Conservation (phyloP, 2,113 vertebrate genomes). For the Cygnus buccinator region DNA sequence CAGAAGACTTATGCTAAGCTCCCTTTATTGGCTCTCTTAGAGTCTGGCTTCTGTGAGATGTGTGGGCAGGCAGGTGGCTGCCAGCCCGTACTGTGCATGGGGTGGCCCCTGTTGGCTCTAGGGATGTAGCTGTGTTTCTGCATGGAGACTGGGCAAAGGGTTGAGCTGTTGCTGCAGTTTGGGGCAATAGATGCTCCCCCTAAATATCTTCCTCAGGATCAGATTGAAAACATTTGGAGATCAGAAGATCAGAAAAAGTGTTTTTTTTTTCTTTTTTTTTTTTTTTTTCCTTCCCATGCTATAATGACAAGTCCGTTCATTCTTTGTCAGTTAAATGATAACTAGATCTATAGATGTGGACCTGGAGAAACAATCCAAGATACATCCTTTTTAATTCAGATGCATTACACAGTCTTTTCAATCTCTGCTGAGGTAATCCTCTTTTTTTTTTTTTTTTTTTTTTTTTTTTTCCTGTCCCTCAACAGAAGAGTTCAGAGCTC, state of each 20-base stretch:
- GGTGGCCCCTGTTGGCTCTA: neutral
- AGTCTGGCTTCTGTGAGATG: neutral
- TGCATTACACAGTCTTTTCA: neutral
- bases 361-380: neutral
- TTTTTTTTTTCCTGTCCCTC: neutral
- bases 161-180: neutral
- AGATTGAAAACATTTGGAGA: neutral
- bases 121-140: accelerated
- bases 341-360: neutral
- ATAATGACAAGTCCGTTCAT: neutral
- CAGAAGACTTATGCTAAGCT: neutral
- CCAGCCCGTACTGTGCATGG: accelerated
- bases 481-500: neutral
- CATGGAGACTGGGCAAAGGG: neutral
- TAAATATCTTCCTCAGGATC: neutral
- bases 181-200: neutral
- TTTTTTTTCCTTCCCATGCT: neutral
- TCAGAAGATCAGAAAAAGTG: neutral
- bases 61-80: neutral
- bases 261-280: neutral
- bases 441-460: neutral
- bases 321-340: neutral
- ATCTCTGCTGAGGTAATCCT: neutral
- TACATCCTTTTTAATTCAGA: neutral
- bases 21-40: neutral